Percentiles rank a stretch among this genome's conserved stretches.
Evolutionary conservation across 1,140 invertebrate genomes (phyloP).

Genomic region (Mylabris phalerata): DNA sequence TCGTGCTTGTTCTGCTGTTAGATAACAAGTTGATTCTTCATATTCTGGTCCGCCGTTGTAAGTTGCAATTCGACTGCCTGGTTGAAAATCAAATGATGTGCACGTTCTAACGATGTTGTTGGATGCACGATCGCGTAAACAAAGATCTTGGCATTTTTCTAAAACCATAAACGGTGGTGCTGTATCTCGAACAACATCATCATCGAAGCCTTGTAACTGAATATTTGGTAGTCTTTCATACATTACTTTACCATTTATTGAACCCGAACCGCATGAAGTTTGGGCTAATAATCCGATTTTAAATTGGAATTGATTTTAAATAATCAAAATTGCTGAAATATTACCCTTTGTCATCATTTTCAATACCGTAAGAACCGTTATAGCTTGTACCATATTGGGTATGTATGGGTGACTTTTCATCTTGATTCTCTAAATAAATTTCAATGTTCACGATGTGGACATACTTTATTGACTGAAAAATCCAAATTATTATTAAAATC

Average conservation of each 20-base stretch:
- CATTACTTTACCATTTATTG: slow-evolving; percentile 66
- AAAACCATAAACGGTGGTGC: slow-evolving; percentile 76
- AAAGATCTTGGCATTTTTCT: slow-evolving; percentile 78
- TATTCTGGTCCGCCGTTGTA: slow-evolving; percentile 77
- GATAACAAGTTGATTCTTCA: slow-evolving; percentile 83
- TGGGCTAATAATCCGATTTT: slow-evolving; percentile 54
- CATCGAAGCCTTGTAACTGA: slow-evolving; percentile 80
- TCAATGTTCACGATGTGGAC: slow-evolving; percentile 37
- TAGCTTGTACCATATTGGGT: slow-evolving; percentile 72
- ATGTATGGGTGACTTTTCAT: slow-evolving; percentile 54
- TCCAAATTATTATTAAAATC: not conserved
- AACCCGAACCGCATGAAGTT: slow-evolving; percentile 82
- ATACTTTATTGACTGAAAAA: slow-evolving; percentile 36
- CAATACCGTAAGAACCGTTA: slow-evolving; percentile 73
- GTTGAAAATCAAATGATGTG: slow-evolving; percentile 84
- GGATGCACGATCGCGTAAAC: slow-evolving; percentile 70
- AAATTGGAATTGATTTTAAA: not conserved
- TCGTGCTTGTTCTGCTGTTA: slow-evolving; percentile 73
- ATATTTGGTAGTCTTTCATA: slow-evolving; percentile 84
- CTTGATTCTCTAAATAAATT: slow-evolving; percentile 42
- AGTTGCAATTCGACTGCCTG: slow-evolving; percentile 73
- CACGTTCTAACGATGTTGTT: slow-evolving; percentile 75
- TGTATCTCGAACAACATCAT: slow-evolving; percentile 76
- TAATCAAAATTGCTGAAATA: slow-evolving; percentile 23
- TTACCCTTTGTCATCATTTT: slow-evolving; percentile 76